Conservation (phyloP, 2,888 invertebrate genomes). For the Pycnomerus fuliginosus region DNA sequence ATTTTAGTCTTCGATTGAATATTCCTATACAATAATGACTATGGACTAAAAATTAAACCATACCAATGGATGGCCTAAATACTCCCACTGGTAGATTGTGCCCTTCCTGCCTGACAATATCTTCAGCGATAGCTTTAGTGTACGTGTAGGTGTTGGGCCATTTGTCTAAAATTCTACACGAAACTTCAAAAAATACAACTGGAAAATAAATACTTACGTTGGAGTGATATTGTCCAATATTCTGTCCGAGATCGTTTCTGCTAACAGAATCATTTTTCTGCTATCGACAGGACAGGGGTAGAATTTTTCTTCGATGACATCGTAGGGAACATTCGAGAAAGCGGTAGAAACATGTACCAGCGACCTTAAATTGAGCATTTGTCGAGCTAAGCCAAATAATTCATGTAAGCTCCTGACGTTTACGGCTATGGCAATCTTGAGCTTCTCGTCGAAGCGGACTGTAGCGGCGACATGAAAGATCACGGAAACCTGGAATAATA, state of each 20-base stretch:
- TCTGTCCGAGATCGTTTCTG: constrained; percentile 57
- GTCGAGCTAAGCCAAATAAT: constrained; percentile 63
- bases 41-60: too few species aligned
- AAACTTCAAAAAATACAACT: constrained; percentile 4
- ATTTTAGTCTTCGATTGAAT: too few species aligned
- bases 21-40: not conserved
- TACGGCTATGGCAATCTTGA: constrained; percentile 70
- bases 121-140: constrained; percentile 88
- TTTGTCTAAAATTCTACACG: constrained; percentile 62
- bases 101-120: constrained; percentile 66
- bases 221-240: constrained; percentile 58
- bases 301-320: constrained; percentile 56
- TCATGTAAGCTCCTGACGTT: constrained; percentile 71
- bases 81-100: constrained; percentile 77
- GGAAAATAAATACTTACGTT: constrained; percentile 54
- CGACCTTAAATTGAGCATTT: constrained; percentile 64
- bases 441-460: constrained; percentile 70
- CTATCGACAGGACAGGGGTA: constrained; percentile 58
- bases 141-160: constrained; percentile 91
- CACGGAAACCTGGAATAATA: constrained; percentile 46
- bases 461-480: constrained; percentile 63
- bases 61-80: constrained; percentile 82
- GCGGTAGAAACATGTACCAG: constrained; percentile 63
- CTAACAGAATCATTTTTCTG: constrained; percentile 55
- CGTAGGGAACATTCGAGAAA: constrained; percentile 55